Base-by-base conservation (phyloP, 23 tunicate species). In the Trididemnum nubilum region DNA sequence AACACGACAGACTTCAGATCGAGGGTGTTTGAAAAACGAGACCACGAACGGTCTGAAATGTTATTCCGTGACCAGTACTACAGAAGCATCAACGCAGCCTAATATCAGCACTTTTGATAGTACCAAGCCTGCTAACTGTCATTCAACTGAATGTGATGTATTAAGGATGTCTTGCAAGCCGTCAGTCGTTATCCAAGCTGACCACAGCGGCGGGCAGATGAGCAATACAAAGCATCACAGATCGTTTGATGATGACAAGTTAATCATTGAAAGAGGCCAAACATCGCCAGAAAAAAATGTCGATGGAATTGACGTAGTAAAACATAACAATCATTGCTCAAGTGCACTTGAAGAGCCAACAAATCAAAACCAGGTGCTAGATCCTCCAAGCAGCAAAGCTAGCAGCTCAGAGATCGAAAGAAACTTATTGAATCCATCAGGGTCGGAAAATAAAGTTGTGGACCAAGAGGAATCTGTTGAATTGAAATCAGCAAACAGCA, bases 241-340 rank as follows among this genome's bases (percentile, higher is more conserved):
- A 67, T 9, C 38, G 67, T 25, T 61, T 12, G 29, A 61, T 9
- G 74, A 67, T 3, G 38, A 67, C 74, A 67, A 24, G 74, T 67
- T 67, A 67, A 67, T 67, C 12, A 67, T 67, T 67, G 38, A 67
- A 33, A 67, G 33, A 3, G 38, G 22, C 7, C 74, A 67, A 32
- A 61, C 67, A 61, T 2, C 18, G 5, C 12, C 38, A 4, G 38
- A 67, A 30, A 67, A 67, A 24, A 31, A 31, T 31, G 22, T 31
- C 33, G 74, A 67, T 38, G 21, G 31, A 21, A 33, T 31, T 67
- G 74, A 67, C 74, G 21, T 67, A 21, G 74, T 30, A 67, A 67
- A 67, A 67, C 74, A 67, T 12, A 67, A 67, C 38, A 31, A 38
- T 67, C 38, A 31, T 2, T 67, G 38, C 31, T 32, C 37, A 12